Conservation (phyloP, 2,888 invertebrate species). For the Magallana nippona region DNA sequence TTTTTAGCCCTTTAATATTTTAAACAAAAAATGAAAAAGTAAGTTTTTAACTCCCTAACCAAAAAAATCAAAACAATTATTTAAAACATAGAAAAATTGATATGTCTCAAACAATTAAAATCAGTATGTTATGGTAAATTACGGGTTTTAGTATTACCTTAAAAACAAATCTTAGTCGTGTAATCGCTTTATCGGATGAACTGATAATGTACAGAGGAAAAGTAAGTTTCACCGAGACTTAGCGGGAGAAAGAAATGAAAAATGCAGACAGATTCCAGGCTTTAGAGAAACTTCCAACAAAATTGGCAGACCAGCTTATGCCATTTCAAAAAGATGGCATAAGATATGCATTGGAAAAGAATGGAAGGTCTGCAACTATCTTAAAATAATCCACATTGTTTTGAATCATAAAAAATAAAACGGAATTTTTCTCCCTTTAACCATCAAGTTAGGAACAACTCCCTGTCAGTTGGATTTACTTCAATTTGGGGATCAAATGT, state of each 20-base stretch:
- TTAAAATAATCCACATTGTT: not conserved
- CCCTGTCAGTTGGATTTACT: too few species aligned
- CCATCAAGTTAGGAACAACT: too few species aligned
- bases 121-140: not conserved
- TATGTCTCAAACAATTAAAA: too few species aligned
- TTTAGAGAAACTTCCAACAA: conserved; percentile 54
- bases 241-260: conserved; percentile 26
- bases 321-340: conserved; percentile 76
- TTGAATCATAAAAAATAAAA: too few species aligned
- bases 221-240: not conserved
- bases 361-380: conserved; percentile 69
- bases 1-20: too few species aligned
- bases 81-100: too few species aligned
- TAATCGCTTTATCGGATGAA: not conserved
- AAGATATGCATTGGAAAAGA: conserved; percentile 70
- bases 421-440: too few species aligned
- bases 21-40: too few species aligned
- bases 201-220: not conserved
- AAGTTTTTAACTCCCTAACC: too few species aligned
- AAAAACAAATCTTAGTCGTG: not conserved
- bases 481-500: too few species aligned
- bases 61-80: too few species aligned
- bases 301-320: conserved; percentile 67
- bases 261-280: conserved; percentile 1
- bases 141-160: not conserved